Percentiles rank a stretch among this genome's conserved stretches.
These are phyloP conservation scores for Scatophagus argus DNA, from an alignment of 2,113 vertebrate species.

Conservation along the genomic window DNA sequence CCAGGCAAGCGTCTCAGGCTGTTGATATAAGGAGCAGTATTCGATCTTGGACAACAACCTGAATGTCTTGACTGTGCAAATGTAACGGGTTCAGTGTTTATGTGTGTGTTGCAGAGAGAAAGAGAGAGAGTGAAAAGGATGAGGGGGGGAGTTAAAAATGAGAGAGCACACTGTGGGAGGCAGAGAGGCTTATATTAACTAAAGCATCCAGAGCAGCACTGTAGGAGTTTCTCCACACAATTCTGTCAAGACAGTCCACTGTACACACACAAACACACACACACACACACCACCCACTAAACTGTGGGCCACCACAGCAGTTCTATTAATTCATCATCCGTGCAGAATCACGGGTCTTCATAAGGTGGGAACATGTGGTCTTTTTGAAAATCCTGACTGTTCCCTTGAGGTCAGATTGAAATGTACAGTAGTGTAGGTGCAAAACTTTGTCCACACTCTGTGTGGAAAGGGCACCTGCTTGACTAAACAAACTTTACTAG, in stretches of 20 bases:
- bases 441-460: not conserved
- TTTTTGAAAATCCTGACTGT: not conserved
- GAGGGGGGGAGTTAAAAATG: constrained; percentile 46
- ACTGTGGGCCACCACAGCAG: constrained; percentile 27
- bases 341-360: constrained; percentile 27
- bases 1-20: not conserved
- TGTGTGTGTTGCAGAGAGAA: constrained; percentile 7
- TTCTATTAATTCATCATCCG: constrained; percentile 43
- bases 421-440: not conserved
- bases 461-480: not conserved
- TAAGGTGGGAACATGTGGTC: not conserved
- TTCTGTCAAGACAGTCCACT: constrained; percentile 53
- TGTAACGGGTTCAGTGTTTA: not conserved
- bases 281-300: constrained; percentile 54
- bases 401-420: not conserved
- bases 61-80: constrained; percentile 1
- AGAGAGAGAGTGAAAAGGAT: constrained; percentile 30
- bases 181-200: constrained; percentile 67
- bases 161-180: constrained; percentile 64
- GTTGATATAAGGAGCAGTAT: constrained; percentile 3
- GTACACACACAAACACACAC: constrained; percentile 32
- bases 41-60: constrained; percentile 45
- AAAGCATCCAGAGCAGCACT: constrained; percentile 55
- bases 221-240: constrained; percentile 66
- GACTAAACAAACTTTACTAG: not conserved